Evolutionary conservation across 2,797 vertebrate genomes (phyloP).

Genomic region (Buceros bicornis): DNA sequence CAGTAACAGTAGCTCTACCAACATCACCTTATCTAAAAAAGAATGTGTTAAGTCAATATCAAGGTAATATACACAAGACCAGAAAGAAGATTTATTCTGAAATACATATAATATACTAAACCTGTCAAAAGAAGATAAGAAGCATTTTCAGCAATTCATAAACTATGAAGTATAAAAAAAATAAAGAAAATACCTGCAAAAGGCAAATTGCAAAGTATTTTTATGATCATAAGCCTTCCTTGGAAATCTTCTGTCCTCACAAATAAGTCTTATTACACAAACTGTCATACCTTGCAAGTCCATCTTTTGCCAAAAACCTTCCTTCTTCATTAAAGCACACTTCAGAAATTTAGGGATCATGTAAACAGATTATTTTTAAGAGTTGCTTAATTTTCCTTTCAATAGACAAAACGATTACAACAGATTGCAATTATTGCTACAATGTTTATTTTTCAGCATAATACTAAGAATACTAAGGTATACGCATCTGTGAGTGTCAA

Average conservation of each 20-base stretch:
- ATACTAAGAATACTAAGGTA: background rate
- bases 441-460: background rate
- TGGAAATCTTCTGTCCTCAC: background rate
- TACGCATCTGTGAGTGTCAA: background rate
- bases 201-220: background rate
- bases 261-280: background rate
- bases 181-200: background rate
- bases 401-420: background rate
- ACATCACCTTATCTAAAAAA: background rate
- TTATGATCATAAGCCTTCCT: background rate
- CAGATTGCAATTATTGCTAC: background rate
- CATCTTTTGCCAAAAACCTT: background rate
- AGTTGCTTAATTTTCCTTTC: background rate
- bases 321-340: background rate
- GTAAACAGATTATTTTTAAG: background rate
- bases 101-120: background rate
- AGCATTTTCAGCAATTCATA: background rate
- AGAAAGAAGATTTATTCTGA: background rate
- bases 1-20: background rate
- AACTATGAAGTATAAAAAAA: background rate
- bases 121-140: background rate
- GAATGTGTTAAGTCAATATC: background rate
- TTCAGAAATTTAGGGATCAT: background rate
- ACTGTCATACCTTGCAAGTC: background rate
- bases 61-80: background rate